Base-by-base conservation (phyloP, 2,888 invertebrate genomes). In the Calliopum simillimum region DNA sequence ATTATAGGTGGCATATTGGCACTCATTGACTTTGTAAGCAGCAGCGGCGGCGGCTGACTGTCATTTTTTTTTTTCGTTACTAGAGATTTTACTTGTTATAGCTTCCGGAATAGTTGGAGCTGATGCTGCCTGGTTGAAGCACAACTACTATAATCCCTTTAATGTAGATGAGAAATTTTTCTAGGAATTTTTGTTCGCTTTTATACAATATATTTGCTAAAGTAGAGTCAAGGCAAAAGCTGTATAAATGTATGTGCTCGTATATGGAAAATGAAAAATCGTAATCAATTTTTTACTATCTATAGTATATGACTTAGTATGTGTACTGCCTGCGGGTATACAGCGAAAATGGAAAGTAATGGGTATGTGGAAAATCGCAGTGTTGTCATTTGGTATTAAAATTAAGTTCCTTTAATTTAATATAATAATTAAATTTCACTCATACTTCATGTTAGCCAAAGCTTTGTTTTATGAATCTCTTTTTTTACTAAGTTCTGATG, bases 1-100 rank as follows among this genome's bases (percentile, higher is more conserved):
- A 80, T 80, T 80, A 81, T 80, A 81, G 81, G 81, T 81, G 81
- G 80, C 81, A 81, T 81, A 80, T 80, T 80, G 80, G 79, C 80
- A 81, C 81, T 81, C 80, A 80, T 81, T 81, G 81, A 80, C 81
- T 81, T 78, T 80, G 76, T 79, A 58, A 14, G 61, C 53, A 41
- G 75, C 70, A 66, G 71, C 64, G 74, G 33, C 33, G 19, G 21
- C n/a, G 16, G 43, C 23, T 46, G 41, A 13, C 56, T 49, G 13
- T 41, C 16, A 51, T 23, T 68, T 33, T 19, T 13, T 33, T 33
- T 33, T 33, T 33, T 33, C 2, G n/a, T n/a, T n/a, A n/a, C n/a
- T n/a, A n/a, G n/a, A n/a, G n/a, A 49, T 21, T 23, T 23, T 53
- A 21, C 21, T 53, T 23, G 53, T 53, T 53, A 53, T 67, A 67